Conservation (phyloP, 2,888 invertebrate genomes). For the Phasia obesa region DNA sequence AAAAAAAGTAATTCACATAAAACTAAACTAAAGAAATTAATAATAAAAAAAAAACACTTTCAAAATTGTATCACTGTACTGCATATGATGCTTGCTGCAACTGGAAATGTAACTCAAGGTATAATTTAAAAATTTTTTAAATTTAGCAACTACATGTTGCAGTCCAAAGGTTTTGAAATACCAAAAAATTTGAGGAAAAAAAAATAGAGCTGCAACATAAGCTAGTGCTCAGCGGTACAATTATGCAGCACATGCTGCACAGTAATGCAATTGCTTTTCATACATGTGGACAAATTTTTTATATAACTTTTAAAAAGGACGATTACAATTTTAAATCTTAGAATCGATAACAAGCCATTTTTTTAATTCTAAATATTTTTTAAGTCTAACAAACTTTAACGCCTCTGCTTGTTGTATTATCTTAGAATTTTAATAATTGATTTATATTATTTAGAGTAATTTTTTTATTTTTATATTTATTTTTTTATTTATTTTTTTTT, state of each 20-base stretch:
- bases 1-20: neutral
- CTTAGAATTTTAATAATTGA: constrained; percentile 24
- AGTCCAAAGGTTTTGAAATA: too few relatives aligned
- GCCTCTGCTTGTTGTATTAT: constrained; percentile 24
- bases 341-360: neutral
- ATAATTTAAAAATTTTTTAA: neutral
- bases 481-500: too few relatives aligned
- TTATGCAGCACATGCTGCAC: too few relatives aligned
- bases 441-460: constrained; percentile 4
- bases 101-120: neutral
- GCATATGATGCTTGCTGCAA: neutral
- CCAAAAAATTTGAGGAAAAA: too few relatives aligned
- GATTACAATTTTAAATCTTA: neutral
- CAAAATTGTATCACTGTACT: neutral
- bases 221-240: too few relatives aligned
- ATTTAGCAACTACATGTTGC: neutral
- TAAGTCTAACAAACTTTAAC: constrained; percentile 4
- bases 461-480: constrained; percentile 16
- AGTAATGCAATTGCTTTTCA: too few relatives aligned
- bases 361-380: neutral
- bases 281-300: too few relatives aligned
- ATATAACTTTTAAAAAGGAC: neutral
- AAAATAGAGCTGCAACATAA: too few relatives aligned
- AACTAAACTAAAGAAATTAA: neutral
- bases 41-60: neutral